Evolutionary conservation across 2,113 vertebrate species (phyloP), one percentile per base, ranked within the genome.

Genomic region (Sardina pilchardus): DNA sequence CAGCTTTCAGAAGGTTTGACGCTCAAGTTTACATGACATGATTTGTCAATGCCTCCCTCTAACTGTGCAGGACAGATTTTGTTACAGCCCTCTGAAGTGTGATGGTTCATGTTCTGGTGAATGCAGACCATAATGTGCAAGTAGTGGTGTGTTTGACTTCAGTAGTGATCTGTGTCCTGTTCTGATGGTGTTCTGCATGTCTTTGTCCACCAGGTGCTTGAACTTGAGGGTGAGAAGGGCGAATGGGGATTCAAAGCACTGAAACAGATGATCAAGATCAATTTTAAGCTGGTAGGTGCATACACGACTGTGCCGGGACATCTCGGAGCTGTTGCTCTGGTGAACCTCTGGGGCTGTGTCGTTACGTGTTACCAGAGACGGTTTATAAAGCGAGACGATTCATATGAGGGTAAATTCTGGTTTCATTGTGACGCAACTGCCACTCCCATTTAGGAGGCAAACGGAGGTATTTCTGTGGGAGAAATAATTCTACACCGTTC

Each of bases 241-340:
- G 98, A 99, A 95, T 99, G 98, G 98, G 98, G 98, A 86, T 99
- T 99, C 93, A 99, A 99, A 96, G 98, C 98, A 89, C 92, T 99
- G 91, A 99, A 99, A 95, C 98, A 99, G 95, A 99, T 99, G 98
- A 99, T 99, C 93, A 99, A 99, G 95, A 99, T 99, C 93, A 99
- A 99, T 93, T 99, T 99, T 94, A 99, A 99, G 93, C 92, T 99
- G 97, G 98, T 99, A 96, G 91, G 95, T 42, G 0, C 14, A 36
- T 12, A 5, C 17, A 42, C 26, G 5, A 19, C 9, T 63, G 1
- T 30, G 3, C 26, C 14, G 10, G 16, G 34, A 34, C 63, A 30
- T 24, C 24, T 63, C 6, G 6, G 7, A 53, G 16, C 3, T 4
- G 14, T 19, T 53, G 50, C 50, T 53, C 19, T 17, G 50, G 4